Evolutionary conservation across 2,797 vertebrate species (phyloP).

Genomic region (Sebastes hubbsi): DNA sequence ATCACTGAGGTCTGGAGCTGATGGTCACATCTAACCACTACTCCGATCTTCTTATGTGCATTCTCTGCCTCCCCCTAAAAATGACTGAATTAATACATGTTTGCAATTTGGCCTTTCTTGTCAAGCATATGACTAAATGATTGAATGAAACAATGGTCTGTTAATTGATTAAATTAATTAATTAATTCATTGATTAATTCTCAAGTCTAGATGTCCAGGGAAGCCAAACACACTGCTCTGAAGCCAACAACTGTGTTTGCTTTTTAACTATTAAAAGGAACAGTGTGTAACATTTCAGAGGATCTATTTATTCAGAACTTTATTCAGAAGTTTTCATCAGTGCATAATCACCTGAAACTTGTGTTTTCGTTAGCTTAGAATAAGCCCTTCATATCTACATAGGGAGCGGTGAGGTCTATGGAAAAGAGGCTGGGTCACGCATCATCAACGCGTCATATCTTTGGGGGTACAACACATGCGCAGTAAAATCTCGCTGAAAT

Average conservation of each 20-base stretch:
- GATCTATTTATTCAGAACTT: no score
- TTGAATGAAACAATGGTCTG: background rate
- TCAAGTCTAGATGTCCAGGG: background rate
- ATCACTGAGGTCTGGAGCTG: background rate
- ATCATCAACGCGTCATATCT: no score
- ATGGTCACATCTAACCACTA: background rate
- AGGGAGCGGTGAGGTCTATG: rapidly evolving
- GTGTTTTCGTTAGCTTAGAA: no score
- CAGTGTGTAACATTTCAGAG: no score
- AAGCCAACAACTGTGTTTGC: background rate
- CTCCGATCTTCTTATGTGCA: background rate
- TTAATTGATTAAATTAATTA: background rate
- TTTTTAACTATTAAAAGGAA: no score
- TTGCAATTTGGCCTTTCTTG: background rate
- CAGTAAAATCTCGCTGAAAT: no score
- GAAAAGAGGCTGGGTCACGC: no score
- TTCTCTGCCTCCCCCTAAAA: background rate
- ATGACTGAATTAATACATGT: background rate
- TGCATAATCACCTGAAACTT: no score
- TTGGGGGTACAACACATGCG: no score
- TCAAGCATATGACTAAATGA: background rate
- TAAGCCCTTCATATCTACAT: no score
- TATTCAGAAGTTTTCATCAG: no score
- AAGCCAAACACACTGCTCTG: background rate
- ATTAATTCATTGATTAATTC: background rate